Evolutionary conservation across 2,113 vertebrate species (phyloP).

Genomic region (Morphnarchus princeps): DNA sequence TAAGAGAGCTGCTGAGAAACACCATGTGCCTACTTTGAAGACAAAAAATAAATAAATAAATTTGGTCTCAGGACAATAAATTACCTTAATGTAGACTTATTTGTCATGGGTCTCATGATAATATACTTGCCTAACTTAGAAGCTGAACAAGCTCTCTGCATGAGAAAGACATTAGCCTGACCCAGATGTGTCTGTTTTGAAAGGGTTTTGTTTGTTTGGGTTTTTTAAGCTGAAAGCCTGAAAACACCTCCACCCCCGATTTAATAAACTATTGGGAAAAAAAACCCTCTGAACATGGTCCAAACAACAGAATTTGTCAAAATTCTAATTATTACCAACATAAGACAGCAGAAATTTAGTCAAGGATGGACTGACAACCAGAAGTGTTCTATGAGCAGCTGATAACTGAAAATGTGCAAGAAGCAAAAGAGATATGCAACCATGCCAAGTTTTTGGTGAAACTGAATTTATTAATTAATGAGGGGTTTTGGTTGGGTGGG

Average conservation of each 20-base stretch:
- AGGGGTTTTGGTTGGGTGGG: neutral
- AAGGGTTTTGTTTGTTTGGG: neutral
- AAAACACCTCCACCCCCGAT: neutral
- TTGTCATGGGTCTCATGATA: neutral
- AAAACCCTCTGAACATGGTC: neutral
- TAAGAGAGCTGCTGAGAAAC: neutral
- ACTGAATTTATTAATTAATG: neutral
- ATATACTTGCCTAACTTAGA: neutral
- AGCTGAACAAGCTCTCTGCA: neutral
- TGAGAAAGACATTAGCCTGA: neutral
- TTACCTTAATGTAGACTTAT: neutral
- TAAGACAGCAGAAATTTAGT: neutral
- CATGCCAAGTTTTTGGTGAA: neutral
- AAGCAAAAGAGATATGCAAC: neutral
- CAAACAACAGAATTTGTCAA: neutral
- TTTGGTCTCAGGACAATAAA: neutral
- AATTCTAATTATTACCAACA: neutral
- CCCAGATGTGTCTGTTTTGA: neutral
- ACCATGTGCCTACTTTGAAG: neutral
- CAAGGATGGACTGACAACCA: neutral
- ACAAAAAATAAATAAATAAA: neutral
- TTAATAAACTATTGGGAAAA: neutral
- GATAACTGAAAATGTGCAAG: neutral
- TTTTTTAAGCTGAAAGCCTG: neutral
- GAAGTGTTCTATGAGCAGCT: neutral